Base-by-base conservation (phyloP, 2,113 vertebrate genomes). In the Thunnus maccoyii region DNA sequence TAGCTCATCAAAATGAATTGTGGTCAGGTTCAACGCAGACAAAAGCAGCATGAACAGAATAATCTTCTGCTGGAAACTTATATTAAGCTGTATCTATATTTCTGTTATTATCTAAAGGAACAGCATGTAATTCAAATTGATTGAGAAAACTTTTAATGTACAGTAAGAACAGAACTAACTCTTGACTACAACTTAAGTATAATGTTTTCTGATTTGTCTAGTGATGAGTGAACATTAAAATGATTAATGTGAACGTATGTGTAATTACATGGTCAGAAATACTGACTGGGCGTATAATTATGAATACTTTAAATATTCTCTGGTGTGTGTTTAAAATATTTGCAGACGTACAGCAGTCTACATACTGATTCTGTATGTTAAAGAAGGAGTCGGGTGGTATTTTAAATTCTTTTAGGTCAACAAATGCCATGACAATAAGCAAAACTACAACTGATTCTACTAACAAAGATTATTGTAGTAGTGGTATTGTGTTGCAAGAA, bases 11-110 rank as follows among this genome's bases (percentile, higher is more conserved):
- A 22, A 66, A 73, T 1, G 60, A 7, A 66, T 11, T 3, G 44
- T 66, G 61, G 20, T 36, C 18, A 47, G 46, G 64, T 52, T 73
- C 16, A 68, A 4, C 25, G 57, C 65, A 54, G 22, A 68, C 12
- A 61, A 63, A 32, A 11, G 5, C 3, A 17, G 14, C 48, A 3
- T 36, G 30, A 30, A 32, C 10, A 67, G 13, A 41, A 41, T 41
- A 41, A 41, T 41, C 36, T 41, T 41, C 36, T 9, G 8, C 5
- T 27, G 57, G 8, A 70, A 41, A 68, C 27, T 5, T 12, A 61
- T n/a, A 60, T 50, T 11, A 17, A 3, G 27, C 25, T 50, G 12
- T 50, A 50, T 17, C 9, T 9, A 41, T 41, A 41, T 41, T 41
- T 41, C 9, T 41, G 2, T 41, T 7, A 41, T 41, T 41, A 41